These are phyloP conservation scores for Abrostola tripartita DNA, from an alignment of 2,888 invertebrate genomes.

Conservation along the genomic window DNA sequence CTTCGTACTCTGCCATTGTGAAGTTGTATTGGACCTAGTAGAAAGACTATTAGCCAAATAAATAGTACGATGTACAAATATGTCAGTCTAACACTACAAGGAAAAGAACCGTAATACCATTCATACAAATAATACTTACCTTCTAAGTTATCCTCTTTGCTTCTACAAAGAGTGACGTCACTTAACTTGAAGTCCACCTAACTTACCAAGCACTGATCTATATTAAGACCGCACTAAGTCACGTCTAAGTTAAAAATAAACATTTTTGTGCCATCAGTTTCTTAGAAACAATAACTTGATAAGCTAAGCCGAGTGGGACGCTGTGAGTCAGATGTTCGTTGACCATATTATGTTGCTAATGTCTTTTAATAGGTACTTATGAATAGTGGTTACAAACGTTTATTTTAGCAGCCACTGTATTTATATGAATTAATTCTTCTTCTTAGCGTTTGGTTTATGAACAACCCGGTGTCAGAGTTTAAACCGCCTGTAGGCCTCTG, in stretches of 20 bases:
- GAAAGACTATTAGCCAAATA: no score
- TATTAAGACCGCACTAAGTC: conserved; percentile 41
- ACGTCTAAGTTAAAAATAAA: conserved; percentile 52
- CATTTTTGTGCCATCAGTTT: conserved; percentile 49
- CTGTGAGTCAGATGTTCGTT: conserved; percentile 42
- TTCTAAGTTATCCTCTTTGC: no score
- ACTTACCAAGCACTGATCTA: conserved; percentile 28
- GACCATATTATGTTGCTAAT: conserved; percentile 34
- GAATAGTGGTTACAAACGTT: no score
- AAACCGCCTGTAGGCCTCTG: no score
- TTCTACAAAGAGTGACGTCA: conserved; percentile 27
- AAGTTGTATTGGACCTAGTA: no score
- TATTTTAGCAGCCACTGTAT: no score
- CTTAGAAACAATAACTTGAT: conserved; percentile 42
- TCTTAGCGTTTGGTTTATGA: no score
- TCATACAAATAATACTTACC: background rate
- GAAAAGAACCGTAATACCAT: background rate
- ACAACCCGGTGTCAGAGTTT: no score
- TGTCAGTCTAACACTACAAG: background rate
- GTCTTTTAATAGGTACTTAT: conserved; percentile 2
- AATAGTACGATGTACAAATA: no score
- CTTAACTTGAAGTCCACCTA: conserved; percentile 16
- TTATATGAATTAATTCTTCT: no score
- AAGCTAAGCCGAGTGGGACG: conserved; percentile 22
- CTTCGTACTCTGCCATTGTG: no score